Conservation (phyloP, 2,888 invertebrate genomes). For the Glyphotaelius pellucidus region DNA sequence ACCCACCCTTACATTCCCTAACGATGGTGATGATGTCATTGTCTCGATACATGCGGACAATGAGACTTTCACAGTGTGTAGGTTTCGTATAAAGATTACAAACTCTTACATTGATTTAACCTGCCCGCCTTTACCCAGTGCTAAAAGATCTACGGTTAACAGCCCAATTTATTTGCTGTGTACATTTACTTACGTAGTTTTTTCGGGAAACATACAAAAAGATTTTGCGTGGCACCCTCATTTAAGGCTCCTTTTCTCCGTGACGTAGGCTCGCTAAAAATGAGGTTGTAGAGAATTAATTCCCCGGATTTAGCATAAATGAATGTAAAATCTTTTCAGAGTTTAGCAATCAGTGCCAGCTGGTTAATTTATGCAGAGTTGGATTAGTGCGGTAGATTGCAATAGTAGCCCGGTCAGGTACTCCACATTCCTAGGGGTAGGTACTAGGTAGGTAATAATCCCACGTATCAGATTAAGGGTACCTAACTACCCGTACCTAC, state of each 20-base stretch:
- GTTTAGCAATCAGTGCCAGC: neutral
- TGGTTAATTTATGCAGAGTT: constrained; percentile 10
- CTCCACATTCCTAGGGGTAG: neutral
- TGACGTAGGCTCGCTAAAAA: neutral
- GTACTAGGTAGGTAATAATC: neutral
- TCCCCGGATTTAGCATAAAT: neutral
- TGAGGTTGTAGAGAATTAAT: constrained; percentile 8
- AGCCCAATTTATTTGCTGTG: neutral
- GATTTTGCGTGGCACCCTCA: neutral
- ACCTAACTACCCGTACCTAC: neutral
- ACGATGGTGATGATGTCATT: no score
- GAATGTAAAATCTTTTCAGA: neutral
- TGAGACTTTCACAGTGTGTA: no score
- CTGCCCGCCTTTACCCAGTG: neutral
- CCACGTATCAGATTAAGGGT: neutral
- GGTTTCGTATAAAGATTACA: neutral
- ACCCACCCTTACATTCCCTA: no score
- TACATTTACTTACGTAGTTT: neutral
- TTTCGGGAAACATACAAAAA: neutral
- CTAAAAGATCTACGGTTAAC: neutral
- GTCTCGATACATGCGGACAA: no score
- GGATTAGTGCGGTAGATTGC: neutral
- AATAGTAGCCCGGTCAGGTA: neutral
- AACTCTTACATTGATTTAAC: neutral
- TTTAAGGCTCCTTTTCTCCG: neutral